Evolutionary conservation across 1,140 invertebrate genomes (phyloP), one percentile per base, ranked within the genome.

Genomic region (Pseudomyrmex dendroicus): DNA sequence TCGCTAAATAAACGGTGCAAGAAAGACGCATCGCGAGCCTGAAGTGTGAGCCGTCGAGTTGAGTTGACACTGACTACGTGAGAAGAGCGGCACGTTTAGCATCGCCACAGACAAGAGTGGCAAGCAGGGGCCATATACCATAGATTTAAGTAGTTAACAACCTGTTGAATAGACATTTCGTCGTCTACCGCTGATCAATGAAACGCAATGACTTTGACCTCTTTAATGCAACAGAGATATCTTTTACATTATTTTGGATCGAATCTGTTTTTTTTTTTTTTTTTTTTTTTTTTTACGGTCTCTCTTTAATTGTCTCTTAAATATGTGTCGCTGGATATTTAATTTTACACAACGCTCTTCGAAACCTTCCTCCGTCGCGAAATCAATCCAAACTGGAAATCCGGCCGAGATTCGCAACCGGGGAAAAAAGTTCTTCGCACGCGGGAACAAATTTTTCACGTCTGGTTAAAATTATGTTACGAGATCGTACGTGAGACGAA

Each of bases 91-190:
- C 25, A 74, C 73, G 59, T 67, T 35, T 52, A 52, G 17, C 56
- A 77, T 46, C 61, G 9, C 52, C 25, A 66, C 61, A 54, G 62
- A 56, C 62, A 77, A 67, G 63, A 77, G 74, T 56, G 52, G 35
- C 63, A 77, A 77, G 74, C 66, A 77, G 74, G 74, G 74, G 74
- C 50, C 35, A 35, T 35, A 35, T 77, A 67, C 35, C 22, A 73
- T 82, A 82, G 67, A 73, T 82, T 82, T 82, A 82, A 82, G 67
- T 82, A 82, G 77, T 82, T 82, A 82, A 82, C 77, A 73, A 82
- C 77, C 67, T 82, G 77, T 73, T 82, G 77, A 82, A 82, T 82
- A 82, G 77, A 82, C 67, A 82, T 82, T 82, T 82, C 67, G 77
- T 61, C 46, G 77, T 46, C 77, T 62, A 80, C 54, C 77, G 67